Base-by-base conservation (phyloP, 2,797 vertebrate genomes). In the Momotus momota region DNA sequence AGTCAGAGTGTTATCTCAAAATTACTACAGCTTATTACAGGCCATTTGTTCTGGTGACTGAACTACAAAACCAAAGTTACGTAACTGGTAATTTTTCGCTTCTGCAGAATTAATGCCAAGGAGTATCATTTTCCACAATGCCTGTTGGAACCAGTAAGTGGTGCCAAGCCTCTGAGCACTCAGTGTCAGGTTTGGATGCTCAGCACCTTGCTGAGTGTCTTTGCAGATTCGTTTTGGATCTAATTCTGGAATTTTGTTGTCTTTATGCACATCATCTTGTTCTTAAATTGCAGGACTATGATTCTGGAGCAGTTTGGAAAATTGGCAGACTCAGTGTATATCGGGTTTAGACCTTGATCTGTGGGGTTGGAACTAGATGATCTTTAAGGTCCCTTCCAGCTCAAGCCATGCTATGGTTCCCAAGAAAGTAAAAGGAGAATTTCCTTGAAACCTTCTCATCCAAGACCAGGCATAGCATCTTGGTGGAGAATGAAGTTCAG, bases 311-410 rank as follows among this genome's bases (percentile, higher is more conserved):
- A 27, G 5, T 14, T 82, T 25, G 6, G 22, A n/a, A 61, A 33
- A 60, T 31, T 1, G 1, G 3, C 20, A 10, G 46, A 14, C 7
- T 60, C 10, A 5, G 3, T 5, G 14, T 31, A 43, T 3, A 6
- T n/a, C 38, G 48, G 18, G 23, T 62, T 73, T 81, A 55, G 31
- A 22, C 52, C 38, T 71, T 84, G 41, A 29, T 80, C 12, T 2
- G 0, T 8, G 35, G 35, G 35, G 35, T 35, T 35, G 35, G 35
- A 35, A 35, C 35, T 35, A 35, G 35, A 35, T 35, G 35, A 35
- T 35, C 35, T 35, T 35, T 35, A 35, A 35, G 35, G 35, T 35
- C 35, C 35, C 35, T 35, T 35, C 35, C 35, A 35, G 35, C 35
- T 35, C 35, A 35, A 35, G 35, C 35, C 35, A 35, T 35, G 35